Evolutionary conservation across 2,113 vertebrate species (phyloP).

Genomic region (Todiramphus chloris): DNA sequence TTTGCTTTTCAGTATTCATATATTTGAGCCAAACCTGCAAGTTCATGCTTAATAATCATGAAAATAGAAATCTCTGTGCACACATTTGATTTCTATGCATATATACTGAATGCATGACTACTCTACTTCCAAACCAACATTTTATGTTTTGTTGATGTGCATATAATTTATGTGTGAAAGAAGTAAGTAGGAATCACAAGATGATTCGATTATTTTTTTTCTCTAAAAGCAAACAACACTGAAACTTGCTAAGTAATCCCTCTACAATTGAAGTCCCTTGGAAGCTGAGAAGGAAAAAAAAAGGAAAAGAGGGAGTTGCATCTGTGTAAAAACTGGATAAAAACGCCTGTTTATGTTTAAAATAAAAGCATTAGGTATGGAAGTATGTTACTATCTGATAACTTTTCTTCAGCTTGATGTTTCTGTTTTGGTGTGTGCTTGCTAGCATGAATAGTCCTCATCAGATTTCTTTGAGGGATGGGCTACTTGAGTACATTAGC

Average conservation of each 20-base stretch:
- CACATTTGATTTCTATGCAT: conserved; percentile 25
- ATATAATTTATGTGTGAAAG: not conserved
- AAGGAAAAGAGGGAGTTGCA: not conserved
- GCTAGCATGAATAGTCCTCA: not conserved
- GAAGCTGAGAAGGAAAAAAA: not conserved
- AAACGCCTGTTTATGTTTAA: not conserved
- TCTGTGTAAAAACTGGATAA: not conserved
- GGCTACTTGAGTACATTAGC: not conserved
- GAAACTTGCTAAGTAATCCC: not conserved
- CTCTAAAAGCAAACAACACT: not conserved
- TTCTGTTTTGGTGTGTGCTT: not conserved
- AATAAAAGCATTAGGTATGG: not conserved
- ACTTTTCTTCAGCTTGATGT: not conserved
- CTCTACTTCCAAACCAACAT: not conserved
- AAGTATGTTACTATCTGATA: not conserved
- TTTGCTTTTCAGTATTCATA: conserved; percentile 27
- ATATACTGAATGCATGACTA: conserved; percentile 32
- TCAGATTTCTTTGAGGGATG: not conserved
- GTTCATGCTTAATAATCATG: conserved; percentile 37
- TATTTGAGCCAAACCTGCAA: conserved; percentile 9
- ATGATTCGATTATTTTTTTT: not conserved
- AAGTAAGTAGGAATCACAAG: not conserved
- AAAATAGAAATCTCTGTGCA: conserved; percentile 41
- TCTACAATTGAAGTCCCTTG: not conserved
- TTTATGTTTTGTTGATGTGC: not conserved